Evolutionary conservation across 2,113 vertebrate genomes (phyloP), one percentile per base, ranked within the genome.

Genomic region (Probosciger aterrimus): DNA sequence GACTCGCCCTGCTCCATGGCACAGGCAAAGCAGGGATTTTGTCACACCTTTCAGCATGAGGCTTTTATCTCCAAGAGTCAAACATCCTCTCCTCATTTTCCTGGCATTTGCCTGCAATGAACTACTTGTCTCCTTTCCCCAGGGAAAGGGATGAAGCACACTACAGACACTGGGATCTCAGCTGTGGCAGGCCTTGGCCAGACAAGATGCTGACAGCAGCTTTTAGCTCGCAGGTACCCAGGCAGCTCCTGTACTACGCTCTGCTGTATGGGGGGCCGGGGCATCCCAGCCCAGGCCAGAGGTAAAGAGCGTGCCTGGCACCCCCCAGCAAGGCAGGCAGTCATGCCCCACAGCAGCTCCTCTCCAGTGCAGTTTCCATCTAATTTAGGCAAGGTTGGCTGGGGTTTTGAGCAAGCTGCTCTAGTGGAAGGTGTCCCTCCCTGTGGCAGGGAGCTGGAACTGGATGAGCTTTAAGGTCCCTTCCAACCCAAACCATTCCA

Each of bases 51-150:
- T 82, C 39, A 74, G 69, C 57, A 62, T 1, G 6, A 79, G 22
- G 41, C 33, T 86, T 76, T 90, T 70, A 59, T 43, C 74, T 59
- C 50, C 2, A n/a, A 30, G 12, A 90, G 75, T 67, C 82, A 85
- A 87, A 94, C 65, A 63, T 35, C 10, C 50, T 74, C 65, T 86
- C 71, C 65, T 84, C 37, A 53, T 96, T 94, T 93, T 84, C 82
- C 70, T 93, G 60, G 65, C 46, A 52, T 90, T 86, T 94, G 69
- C 60, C 91, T 81, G 69, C 53, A 39, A 33, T 46, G 50, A 69
- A 41, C 65, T 59, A 25, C 18, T 3, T 3, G 7, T 59, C 65
- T 81, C 43, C 55, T 52, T 65, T 47, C 41, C 46, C n/a, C 39
- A 6, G 37, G 35, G 41, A 14, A 41, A 22, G 25, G 30, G 60